phyloP scores from a whole-genome alignment of 1,140 invertebrate species.

The Cydia amplana region DNA sequence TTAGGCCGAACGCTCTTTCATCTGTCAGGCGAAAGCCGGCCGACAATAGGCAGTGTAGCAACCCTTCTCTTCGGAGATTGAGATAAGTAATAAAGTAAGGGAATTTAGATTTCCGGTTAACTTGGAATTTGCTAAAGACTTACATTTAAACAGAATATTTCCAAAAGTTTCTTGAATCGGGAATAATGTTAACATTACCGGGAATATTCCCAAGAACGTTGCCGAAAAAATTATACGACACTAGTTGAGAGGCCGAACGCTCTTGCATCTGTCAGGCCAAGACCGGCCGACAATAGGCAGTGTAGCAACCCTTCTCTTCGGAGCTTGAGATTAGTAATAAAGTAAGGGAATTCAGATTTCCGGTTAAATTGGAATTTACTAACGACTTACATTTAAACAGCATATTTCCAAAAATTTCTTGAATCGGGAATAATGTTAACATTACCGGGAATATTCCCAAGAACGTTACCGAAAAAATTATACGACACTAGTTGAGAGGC shows the following conservation, averaged over 20 bases:
- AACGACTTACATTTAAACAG: no score
- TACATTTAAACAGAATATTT: no score
- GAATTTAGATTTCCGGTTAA: neutral
- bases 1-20: neutral
- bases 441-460: neutral
- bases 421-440: no score
- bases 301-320: conserved; percentile 9
- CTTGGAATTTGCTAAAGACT: no score
- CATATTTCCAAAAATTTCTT: no score
- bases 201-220: neutral
- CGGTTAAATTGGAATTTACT: neutral
- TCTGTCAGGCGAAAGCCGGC: neutral
- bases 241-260: neutral
- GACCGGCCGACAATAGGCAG: conserved; percentile 6
- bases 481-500: neutral
- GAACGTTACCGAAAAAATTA: no score
- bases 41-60: conserved; percentile 12
- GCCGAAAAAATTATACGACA: no score
- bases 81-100: neutral
- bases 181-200: no score
- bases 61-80: neutral
- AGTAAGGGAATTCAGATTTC: neutral
- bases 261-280: neutral
- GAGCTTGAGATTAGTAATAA: neutral
- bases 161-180: no score